Evolutionary conservation across 2,888 invertebrate genomes (phyloP).

Genomic region (Bombylius major): DNA sequence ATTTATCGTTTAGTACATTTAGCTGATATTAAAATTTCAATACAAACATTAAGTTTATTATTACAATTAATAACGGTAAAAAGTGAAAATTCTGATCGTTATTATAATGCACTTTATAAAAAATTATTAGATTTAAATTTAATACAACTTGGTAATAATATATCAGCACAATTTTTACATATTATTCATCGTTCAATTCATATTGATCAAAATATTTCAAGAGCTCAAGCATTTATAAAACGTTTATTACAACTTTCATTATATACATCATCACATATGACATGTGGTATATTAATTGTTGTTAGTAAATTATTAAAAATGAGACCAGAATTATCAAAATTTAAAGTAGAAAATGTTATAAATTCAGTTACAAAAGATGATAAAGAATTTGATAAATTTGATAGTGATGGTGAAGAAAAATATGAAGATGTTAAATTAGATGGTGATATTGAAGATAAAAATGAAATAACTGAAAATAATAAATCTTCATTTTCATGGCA

Average conservation of each 20-base stretch:
- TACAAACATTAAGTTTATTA: slow-evolving; percentile 38
- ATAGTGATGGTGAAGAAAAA: slow-evolving; percentile 29
- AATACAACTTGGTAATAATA: slow-evolving; percentile 40
- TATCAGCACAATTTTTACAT: slow-evolving; percentile 70
- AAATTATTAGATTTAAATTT: slow-evolving; percentile 70
- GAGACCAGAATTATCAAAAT: slow-evolving; percentile 43
- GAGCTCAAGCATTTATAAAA: slow-evolving; percentile 78
- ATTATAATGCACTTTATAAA: slow-evolving; percentile 78
- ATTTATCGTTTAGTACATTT: slow-evolving; percentile 71
- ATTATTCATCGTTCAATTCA: slow-evolving; percentile 75
- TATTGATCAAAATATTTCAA: slow-evolving; percentile 55
- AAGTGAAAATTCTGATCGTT: slow-evolving; percentile 38
- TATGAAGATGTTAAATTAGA: slow-evolving; percentile 23
- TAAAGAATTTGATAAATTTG: slow-evolving; percentile 28
- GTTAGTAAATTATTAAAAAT: slow-evolving; percentile 46
- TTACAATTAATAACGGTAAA: slow-evolving; percentile 28
- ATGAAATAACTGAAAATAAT: slow-evolving; percentile 5
- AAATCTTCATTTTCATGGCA: slow-evolving; percentile 25
- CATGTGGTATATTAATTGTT: slow-evolving; percentile 66
- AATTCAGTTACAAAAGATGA: slow-evolving; percentile 15
- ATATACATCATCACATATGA: slow-evolving; percentile 60
- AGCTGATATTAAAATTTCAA: slow-evolving; percentile 56
- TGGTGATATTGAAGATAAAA: slow-evolving; percentile 14
- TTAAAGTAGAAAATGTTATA: slow-evolving; percentile 22
- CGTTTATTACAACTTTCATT: slow-evolving; percentile 58